Evolutionary conservation across 2,888 invertebrate genomes (phyloP).

Genomic region (Plebejus anna): DNA sequence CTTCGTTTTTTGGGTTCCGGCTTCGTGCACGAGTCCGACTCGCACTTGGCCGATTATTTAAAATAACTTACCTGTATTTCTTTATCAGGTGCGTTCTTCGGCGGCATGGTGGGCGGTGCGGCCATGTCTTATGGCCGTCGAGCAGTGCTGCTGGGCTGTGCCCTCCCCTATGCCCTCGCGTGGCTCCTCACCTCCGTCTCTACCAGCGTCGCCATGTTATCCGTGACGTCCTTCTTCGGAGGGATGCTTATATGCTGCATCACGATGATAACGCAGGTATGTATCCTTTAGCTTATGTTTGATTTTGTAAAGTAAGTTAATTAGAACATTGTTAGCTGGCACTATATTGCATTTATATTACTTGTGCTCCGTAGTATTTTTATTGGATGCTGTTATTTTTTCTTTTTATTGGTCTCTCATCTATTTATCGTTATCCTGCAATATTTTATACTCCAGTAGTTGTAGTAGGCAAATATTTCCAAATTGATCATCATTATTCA

Average conservation of each 20-base stretch:
- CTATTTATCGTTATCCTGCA: no score
- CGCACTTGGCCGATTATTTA: no score
- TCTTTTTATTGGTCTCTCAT: no score
- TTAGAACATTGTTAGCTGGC: no score
- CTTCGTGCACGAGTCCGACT: no score
- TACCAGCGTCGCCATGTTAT: conserved; percentile 86
- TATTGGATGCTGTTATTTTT: no score
- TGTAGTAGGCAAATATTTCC: neutral
- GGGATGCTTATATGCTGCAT: conserved; percentile 88
- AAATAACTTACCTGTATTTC: neutral
- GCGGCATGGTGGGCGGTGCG: conserved; percentile 88
- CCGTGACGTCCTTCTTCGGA: conserved; percentile 88
- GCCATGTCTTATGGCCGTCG: conserved; percentile 87
- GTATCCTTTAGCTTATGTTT: conserved; percentile 34
- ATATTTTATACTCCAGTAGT: no score
- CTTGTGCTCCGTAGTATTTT: no score
- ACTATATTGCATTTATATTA: no score
- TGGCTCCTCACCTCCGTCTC: conserved; percentile 90
- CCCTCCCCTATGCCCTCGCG: conserved; percentile 85
- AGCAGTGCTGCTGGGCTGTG: conserved; percentile 83
- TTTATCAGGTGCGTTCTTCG: conserved; percentile 85
- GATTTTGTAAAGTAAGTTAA: no score
- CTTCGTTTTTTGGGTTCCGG: no score
- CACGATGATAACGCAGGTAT: conserved; percentile 86
- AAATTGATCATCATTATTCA: neutral